Evolutionary conservation across 2,797 vertebrate genomes (phyloP), one percentile per base, ranked within the genome.

Genomic region (Morus bassanus): DNA sequence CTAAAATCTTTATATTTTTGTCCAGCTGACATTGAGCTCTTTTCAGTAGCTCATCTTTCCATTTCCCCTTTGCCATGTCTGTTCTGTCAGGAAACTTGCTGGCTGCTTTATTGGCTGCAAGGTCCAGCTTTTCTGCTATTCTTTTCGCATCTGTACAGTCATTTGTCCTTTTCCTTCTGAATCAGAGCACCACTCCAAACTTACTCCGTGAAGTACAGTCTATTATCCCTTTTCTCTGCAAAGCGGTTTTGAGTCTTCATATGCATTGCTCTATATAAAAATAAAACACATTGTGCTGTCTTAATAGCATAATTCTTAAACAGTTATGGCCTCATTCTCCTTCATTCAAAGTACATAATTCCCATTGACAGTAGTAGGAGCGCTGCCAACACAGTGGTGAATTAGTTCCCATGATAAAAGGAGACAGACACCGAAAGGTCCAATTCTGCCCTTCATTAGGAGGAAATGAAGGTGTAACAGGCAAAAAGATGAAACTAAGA

Each of bases 271-370:
- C 80, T 78, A 59, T 59, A 89, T 61, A 95, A 83, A 96, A 95
- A 96, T 92, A 95, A 95, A 95, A 80, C 84, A 80, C 78, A 92
- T 86, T 89, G 72, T 97, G 59, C 72, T 83, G 37, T 75, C 65
- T 95, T 96, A 93, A 95, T 89, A 91, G 87, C 75, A 88, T 91
- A 76, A 96, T 96, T 96, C 94, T 95, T 95, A 83, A 95, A 96
- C 92, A 95, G 94, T 95, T 94, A 95, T 78, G 88, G 82, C 91
- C 75, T 95, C 93, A 85, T 94, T 96, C 87, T 85, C 94, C 57
- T 85, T 78, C 76, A 74, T 88, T 94, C 86, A 65, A 89, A 91
- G 86, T 61, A 73, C 78, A n/a, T 94, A 91, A 94, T 95, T 95
- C 91, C 89, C 87, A 59, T 23, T 94, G 93, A 92, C 78, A 95